These are phyloP conservation scores for Drosophila tanythrix DNA, from an alignment of 2,888 invertebrate genomes.

Conservation along the genomic window DNA sequence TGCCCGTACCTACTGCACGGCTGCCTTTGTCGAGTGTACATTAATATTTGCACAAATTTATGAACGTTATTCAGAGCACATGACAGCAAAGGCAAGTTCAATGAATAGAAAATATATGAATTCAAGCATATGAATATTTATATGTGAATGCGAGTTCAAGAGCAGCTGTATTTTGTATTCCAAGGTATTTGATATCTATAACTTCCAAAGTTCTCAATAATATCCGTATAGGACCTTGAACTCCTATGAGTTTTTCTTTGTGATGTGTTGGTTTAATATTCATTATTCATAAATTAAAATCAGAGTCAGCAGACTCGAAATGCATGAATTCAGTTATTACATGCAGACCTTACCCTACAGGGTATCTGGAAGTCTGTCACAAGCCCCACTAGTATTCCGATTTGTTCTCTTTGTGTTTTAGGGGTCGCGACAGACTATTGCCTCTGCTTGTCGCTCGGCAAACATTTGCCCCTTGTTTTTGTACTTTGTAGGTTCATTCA, in stretches of 20 bases:
- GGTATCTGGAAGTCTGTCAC: background rate
- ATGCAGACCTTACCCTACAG: background rate
- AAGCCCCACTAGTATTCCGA: too few relatives aligned
- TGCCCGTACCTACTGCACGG: conserved; percentile 5
- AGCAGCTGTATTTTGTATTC: background rate
- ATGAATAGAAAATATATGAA: conserved; percentile 64
- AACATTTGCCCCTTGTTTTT: conserved; percentile 20
- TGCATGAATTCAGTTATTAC: background rate
- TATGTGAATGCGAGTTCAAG: background rate
- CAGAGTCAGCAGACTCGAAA: background rate
- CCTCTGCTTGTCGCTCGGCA: conserved; percentile 37
- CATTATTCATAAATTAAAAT: background rate
- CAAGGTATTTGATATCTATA: background rate
- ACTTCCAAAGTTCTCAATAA: background rate
- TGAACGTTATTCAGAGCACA: conserved; percentile 48
- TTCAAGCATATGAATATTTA: conserved; percentile 3
- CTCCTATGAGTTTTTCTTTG: background rate
- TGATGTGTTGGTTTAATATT: background rate
- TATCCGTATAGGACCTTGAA: too few relatives aligned
- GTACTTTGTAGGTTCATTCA: conserved; percentile 18
- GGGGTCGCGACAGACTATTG: conserved; percentile 6
- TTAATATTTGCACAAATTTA: conserved; percentile 46
- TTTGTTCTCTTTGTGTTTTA: conserved; percentile 1
- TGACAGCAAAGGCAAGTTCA: conserved; percentile 56
- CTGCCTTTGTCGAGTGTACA: conserved; percentile 19